These are phyloP conservation scores for Buteo buteo DNA, from an alignment of 2,113 vertebrate species.

Conservation along the genomic window DNA sequence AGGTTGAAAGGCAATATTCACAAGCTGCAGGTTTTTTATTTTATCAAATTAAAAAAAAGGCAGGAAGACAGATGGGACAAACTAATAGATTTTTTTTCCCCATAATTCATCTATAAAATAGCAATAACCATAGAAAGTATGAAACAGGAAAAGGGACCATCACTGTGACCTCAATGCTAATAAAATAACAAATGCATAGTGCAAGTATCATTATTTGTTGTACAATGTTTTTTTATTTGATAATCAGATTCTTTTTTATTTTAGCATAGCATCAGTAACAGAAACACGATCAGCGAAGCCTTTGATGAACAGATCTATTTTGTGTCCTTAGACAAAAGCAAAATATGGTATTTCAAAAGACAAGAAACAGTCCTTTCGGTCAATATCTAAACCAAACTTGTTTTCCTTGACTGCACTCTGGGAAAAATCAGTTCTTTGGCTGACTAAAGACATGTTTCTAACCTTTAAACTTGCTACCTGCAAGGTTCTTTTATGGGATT, in stretches of 20 bases:
- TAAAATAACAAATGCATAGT: not conserved
- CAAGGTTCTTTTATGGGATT: not conserved
- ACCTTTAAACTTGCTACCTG: not conserved
- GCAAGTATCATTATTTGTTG: not conserved
- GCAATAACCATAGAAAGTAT: not conserved
- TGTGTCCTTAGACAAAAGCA: not conserved
- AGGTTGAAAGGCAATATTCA: not conserved
- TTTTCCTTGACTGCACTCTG: not conserved
- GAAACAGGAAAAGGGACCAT: not conserved
- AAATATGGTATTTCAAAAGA: not conserved
- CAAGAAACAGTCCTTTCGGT: not conserved
- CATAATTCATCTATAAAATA: not conserved
- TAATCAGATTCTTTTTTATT: not conserved
- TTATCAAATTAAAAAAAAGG: not conserved
- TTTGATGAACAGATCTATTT: not conserved
- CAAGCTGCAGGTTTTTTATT: not conserved
- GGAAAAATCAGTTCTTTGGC: not conserved
- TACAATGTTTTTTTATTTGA: not conserved
- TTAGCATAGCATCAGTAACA: not conserved
- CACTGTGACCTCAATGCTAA: not conserved
- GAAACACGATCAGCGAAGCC: not conserved
- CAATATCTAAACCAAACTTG: not conserved
- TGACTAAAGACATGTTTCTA: not conserved
- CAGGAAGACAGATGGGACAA: not conserved
- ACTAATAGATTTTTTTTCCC: not conserved